These are phyloP conservation scores for Ceryle rudis DNA, from an alignment of 2,797 vertebrate species.

Conservation along the genomic window DNA sequence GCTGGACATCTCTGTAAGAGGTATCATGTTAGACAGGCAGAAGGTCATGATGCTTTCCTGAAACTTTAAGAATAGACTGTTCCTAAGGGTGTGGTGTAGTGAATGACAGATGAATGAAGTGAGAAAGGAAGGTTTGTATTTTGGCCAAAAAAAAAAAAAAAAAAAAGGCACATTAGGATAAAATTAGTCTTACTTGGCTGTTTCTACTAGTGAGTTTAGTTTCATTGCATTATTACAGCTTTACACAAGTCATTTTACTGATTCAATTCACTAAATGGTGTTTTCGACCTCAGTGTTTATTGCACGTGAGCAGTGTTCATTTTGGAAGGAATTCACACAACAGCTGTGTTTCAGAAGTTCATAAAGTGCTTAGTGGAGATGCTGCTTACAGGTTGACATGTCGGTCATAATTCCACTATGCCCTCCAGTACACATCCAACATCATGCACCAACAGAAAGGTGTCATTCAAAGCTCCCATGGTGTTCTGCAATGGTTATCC, in stretches of 20 bases:
- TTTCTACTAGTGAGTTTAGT: neutral
- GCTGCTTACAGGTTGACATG: neutral
- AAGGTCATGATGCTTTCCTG: neutral
- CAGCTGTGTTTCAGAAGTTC: neutral
- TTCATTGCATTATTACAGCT: neutral
- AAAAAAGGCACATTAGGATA: neutral
- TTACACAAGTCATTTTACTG: neutral
- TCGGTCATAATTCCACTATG: neutral
- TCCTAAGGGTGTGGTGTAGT: neutral
- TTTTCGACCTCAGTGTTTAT: neutral
- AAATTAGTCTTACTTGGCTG: fast-evolving
- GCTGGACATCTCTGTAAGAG: neutral
- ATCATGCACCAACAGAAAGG: neutral
- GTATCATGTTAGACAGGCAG: neutral
- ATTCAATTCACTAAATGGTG: neutral
- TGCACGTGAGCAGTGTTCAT: neutral
- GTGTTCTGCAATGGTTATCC: neutral
- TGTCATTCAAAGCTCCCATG: neutral
- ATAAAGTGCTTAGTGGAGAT: neutral
- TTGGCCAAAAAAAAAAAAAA: neutral
- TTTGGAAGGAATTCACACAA: neutral
- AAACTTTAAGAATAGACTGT: neutral
- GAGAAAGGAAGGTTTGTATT: neutral
- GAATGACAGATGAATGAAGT: neutral
- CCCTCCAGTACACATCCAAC: neutral